Evolutionary conservation across 2,888 invertebrate species (phyloP).

Genomic region (Volucella zonaria): DNA sequence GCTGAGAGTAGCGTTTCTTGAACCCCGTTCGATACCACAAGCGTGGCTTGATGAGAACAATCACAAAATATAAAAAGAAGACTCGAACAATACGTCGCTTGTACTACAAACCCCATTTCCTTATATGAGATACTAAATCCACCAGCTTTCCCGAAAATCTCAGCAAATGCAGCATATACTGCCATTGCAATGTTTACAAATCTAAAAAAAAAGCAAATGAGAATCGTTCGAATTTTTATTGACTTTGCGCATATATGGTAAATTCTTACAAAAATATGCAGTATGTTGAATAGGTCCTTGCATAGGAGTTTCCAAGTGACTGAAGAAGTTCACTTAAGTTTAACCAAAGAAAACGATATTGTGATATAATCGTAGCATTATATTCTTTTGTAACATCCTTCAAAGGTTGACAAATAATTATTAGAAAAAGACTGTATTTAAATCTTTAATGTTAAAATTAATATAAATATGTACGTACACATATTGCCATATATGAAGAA

Average conservation of each 20-base stretch:
- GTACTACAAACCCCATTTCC: conserved; percentile 87
- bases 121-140: conserved; percentile 85
- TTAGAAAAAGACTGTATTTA: too few species aligned
- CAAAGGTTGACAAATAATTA: conserved; percentile 36
- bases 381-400: conserved; percentile 85
- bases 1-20: conserved; percentile 85
- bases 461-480: too few species aligned
- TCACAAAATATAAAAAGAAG: conserved; percentile 87
- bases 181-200: conserved; percentile 87
- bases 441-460: too few species aligned
- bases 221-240: not conserved
- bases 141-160: conserved; percentile 85
- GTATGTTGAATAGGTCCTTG: conserved; percentile 87
- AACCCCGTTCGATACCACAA: conserved; percentile 86
- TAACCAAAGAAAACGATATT: conserved; percentile 86
- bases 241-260: not conserved
- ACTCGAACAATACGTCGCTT: conserved; percentile 85
- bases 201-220: conserved; percentile 78
- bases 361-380: conserved; percentile 84
- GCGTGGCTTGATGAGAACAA: conserved; percentile 87
- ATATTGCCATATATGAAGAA: too few species aligned
- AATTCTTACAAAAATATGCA: conserved; percentile 85
- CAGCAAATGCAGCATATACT: conserved; percentile 87
- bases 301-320: conserved; percentile 87
- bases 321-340: conserved; percentile 86